phyloP scores from a whole-genome alignment of 2,797 vertebrate species.

The Brachyrhaphis roseni region DNA sequence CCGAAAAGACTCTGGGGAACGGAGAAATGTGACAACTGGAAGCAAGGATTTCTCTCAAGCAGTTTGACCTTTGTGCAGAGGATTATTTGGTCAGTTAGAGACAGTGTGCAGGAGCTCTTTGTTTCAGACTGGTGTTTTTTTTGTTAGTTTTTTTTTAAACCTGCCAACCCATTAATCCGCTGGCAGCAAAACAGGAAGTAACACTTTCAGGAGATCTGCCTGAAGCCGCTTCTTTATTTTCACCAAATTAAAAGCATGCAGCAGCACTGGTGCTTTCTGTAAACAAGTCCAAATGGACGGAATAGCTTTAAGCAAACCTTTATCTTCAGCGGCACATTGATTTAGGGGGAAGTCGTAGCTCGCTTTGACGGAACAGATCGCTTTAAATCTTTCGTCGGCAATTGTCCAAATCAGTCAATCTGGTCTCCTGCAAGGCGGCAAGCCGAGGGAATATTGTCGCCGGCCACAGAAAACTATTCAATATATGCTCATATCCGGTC shows the following conservation, averaged over 20 bases:
- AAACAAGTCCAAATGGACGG: not conserved
- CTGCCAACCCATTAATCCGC: not conserved
- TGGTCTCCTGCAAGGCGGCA: conserved; percentile 10
- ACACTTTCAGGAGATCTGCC: not conserved
- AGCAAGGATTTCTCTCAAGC: conserved; percentile 21
- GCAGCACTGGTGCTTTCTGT: not conserved
- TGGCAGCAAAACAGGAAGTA: conserved; percentile 1
- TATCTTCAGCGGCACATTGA: not conserved
- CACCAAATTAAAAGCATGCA: not conserved
- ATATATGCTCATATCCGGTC: conserved; percentile 49
- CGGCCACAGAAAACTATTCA: conserved; percentile 26
- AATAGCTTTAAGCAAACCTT: not conserved
- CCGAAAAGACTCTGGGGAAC: not conserved
- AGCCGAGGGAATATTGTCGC: conserved; percentile 27
- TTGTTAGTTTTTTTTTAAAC: conserved; percentile 2
- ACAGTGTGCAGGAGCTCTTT: conserved; percentile 23
- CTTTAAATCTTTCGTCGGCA: not conserved
- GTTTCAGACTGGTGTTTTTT: not conserved
- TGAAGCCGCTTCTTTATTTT: not conserved
- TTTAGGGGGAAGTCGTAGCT: not conserved
- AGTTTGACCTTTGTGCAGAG: conserved; percentile 21
- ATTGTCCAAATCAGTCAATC: conserved; percentile 23
- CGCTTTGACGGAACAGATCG: not conserved
- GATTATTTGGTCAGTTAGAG: conserved; percentile 23
- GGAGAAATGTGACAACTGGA: conserved; percentile 28